Base-by-base conservation (phyloP, 2,113 vertebrate species). In the Lagenorhynchus albirostris region DNA sequence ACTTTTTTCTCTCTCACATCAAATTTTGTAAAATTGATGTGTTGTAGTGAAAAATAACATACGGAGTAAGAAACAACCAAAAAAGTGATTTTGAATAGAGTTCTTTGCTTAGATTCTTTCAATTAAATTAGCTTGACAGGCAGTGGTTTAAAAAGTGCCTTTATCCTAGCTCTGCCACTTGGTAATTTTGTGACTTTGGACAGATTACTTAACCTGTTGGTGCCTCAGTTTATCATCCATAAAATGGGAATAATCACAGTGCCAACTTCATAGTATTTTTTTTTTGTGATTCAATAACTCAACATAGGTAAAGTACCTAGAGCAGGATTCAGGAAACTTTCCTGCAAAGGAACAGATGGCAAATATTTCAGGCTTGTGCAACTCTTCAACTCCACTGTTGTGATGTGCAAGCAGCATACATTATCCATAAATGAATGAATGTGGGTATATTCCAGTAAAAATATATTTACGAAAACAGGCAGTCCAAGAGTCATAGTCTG, bases 1-100 rank as follows among this genome's bases (percentile, higher is more conserved):
- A 44, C 67, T 86, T 20, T 63, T 44, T 93, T 96, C 73, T 97
- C 71, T 96, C 93, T 98, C 89, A 74, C 31, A 38, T 93, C 97
- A 97, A 58, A 70, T 94, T 96, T 97, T 67, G 23, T 96, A 94
- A 96, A 96, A 81, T 79, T 87, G 87, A 65, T 88, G 47, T 68
- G 12, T 63, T 65, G 63, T 50, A 67, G 58, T 88, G 38, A 31
- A 65, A 95, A 81, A 87, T 81, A 95, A 47, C 9, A 65, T 65
- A n/a, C 1, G 44, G 44, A 44, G 55, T 81, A 65, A 74, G 53
- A 8, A 73, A 73, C 38, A 91, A 44, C 33, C 29, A 94, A 65
- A 21, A 63, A 73, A 55, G n/a, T 71, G 13, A 47, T 47, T 38
- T 63, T 18, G 2, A 70, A 5, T 80, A 53, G 14, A 1, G 1